phyloP scores from a whole-genome alignment of 2,797 vertebrate species.

The Pteronotus mesoamericanus region DNA sequence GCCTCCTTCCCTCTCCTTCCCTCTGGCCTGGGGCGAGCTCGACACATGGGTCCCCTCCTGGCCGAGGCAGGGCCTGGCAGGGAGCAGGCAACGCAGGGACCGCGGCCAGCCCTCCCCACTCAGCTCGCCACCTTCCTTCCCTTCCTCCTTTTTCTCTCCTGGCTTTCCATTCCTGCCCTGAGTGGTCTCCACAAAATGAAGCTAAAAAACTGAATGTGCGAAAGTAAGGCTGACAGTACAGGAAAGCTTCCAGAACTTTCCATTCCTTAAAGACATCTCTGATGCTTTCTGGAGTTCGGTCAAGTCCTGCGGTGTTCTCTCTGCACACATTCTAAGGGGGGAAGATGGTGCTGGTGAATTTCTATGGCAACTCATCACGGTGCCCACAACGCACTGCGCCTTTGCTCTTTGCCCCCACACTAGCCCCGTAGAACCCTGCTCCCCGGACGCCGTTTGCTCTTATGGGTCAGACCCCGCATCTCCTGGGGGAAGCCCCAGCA shows the following conservation, averaged over 20 bases:
- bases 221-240: neutral
- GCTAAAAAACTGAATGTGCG: too few relatives aligned
- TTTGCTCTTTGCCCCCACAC: neutral
- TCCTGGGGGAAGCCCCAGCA: fast-evolving
- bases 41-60: slow-evolving; percentile 36
- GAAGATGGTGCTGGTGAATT: neutral
- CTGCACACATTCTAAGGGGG: fast-evolving
- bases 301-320: fast-evolving
- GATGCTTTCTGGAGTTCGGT: neutral
- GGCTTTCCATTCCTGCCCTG: neutral
- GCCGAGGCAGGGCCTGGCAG: neutral
- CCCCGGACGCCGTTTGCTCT: fast-evolving
- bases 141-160: neutral
- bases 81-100: neutral
- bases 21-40: slow-evolving; percentile 6
- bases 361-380: fast-evolving
- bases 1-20: neutral
- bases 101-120: neutral
- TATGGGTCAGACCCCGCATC: neutral
- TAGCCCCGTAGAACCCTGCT: fast-evolving
- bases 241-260: neutral
- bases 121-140: neutral
- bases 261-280: neutral
- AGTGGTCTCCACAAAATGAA: neutral
- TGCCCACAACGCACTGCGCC: fast-evolving